Evolutionary conservation across 2,113 vertebrate species (phyloP), one percentile per base, ranked within the genome.

Genomic region (Oryzias curvinotus): DNA sequence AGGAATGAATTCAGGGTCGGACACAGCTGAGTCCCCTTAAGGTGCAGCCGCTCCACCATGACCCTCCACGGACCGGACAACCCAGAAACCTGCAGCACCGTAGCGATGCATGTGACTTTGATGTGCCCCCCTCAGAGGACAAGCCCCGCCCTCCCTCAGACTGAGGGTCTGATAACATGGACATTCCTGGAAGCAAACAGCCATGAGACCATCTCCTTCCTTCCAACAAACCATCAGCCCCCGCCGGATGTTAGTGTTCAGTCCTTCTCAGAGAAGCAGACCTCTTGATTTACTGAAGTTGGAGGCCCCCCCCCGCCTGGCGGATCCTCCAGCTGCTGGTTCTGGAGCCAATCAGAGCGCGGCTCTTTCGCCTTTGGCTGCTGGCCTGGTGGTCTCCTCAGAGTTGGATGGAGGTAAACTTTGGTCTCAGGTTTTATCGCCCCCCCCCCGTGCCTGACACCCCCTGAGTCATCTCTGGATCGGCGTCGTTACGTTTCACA

Each of bases 401-500:
- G 21, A 21, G 21, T 21, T 21, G 21, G 21, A 2, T 21, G 21
- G 30, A 36, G 10, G 30, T 10, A 36, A 36, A 36, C 52, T 69
- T 75, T 62, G 23, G 65, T 74, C 57, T 43, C 72, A 49, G 61
- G 25, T 57, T 47, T 65, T 72, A 67, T 30, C 62, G 60, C 26
- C 30, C 7, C 12, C 48, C 42, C 30, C 57, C 21, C 5, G 71
- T 28, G 12, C 78, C 44, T 49, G 72, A 83, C 74, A 64, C 65
- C 19, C 44, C 65, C 60, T 75, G 58, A 53, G 77, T 81, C 59
- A 77, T 80, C 79, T 67, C 60, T 26, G 52, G 67, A 75, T 68
- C 42, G 72, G 75, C 72, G 62, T 66, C 83, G 71, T 62, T 82
- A 62, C 71, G 58, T 80, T 77, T 68, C 56, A 75, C 73, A 63